phyloP scores from a whole-genome alignment of 2,113 vertebrate genomes.

The Sminthopsis crassicaudata region DNA sequence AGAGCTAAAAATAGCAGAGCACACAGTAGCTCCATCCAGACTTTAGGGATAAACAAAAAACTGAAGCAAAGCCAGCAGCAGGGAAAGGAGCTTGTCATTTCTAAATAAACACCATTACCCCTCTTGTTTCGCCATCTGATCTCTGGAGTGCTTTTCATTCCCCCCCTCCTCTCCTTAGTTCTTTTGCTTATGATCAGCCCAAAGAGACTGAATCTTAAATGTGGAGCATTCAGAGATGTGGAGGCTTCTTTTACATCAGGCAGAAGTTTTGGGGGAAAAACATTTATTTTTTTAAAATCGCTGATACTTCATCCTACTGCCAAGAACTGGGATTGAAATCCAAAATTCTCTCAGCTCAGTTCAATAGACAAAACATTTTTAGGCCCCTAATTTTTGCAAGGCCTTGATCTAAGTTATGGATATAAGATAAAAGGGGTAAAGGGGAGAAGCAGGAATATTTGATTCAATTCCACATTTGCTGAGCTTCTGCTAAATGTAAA shows the following conservation, averaged over 20 bases:
- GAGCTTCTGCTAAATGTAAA: background rate
- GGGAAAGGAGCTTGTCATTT: background rate
- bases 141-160: background rate
- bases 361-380: background rate
- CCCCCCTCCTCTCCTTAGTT: background rate
- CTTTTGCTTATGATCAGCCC: background rate
- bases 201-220: background rate
- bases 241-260: background rate
- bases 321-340: background rate
- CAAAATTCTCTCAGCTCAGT: background rate
- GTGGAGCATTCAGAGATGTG: background rate
- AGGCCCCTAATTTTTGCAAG: background rate
- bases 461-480: background rate
- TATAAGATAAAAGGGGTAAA: background rate
- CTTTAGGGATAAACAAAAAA: conserved; percentile 6
- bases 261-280: background rate
- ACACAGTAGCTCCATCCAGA: conserved; percentile 4
- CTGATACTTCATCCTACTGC: background rate
- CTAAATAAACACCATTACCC: conserved; percentile 6
- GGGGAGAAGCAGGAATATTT: background rate
- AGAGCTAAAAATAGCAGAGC: conserved; percentile 5
- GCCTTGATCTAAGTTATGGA: background rate
- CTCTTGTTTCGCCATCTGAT: background rate
- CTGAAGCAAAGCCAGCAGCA: background rate
- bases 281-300: background rate